A percentile compares a stretch with the other conserved stretches of the same genome.
These are phyloP conservation scores for Coecobrya sp. DNA, from an alignment of 2,888 invertebrate species.

Conservation along the genomic window DNA sequence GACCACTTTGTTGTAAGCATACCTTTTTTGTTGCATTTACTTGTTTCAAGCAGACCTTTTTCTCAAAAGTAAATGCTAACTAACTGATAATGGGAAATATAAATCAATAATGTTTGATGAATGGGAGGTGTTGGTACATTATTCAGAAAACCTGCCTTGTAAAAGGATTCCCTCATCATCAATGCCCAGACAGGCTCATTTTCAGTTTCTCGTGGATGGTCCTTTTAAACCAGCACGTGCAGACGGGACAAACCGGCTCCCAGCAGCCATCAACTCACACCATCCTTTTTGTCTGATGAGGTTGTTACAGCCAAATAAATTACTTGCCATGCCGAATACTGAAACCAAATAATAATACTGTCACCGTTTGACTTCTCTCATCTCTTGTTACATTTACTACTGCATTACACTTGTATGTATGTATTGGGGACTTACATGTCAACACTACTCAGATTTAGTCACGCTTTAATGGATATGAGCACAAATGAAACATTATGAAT, in stretches of 20 bases:
- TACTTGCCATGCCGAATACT: no score
- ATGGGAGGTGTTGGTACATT: no score
- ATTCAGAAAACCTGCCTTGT: no score
- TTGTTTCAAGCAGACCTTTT: no score
- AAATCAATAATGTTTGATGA: no score
- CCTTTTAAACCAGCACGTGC: slow-evolving; percentile 53
- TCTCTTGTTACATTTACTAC: neutral
- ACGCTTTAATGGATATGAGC: slow-evolving; percentile 18
- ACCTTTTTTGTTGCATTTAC: no score
- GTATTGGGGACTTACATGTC: neutral
- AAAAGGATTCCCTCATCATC: neutral
- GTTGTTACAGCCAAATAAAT: neutral
- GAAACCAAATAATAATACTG: slow-evolving; percentile 20
- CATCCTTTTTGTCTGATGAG: slow-evolving; percentile 6
- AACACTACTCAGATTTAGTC: slow-evolving; percentile 12
- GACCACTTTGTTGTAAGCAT: no score
- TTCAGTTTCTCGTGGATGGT: neutral
- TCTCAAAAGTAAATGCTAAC: no score
- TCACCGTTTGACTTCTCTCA: neutral
- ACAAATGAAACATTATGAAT: slow-evolving; percentile 5
- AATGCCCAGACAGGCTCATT: neutral
- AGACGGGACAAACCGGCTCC: slow-evolving; percentile 32
- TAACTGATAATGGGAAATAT: no score
- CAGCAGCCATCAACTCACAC: neutral
- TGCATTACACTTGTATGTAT: neutral